Conservation (phyloP, 2,797 vertebrate species). For the Microctenopoma lineatum region DNA sequence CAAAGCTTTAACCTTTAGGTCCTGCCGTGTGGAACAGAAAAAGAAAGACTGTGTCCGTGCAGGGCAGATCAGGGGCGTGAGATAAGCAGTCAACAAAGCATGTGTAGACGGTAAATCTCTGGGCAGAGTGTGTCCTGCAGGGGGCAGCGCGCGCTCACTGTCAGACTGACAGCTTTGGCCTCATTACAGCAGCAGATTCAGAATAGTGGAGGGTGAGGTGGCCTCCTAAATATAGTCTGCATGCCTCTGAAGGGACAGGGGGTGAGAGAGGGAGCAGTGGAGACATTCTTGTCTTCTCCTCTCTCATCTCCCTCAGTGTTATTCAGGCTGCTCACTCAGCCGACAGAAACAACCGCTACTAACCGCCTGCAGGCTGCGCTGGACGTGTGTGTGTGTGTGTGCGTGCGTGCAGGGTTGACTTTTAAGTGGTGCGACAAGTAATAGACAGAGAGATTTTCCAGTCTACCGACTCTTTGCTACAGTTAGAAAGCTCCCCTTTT, state of each 20-base stretch:
- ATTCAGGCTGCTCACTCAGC: constrained; percentile 65
- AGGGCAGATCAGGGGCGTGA: background rate
- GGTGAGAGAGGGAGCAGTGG: background rate
- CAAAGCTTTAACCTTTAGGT: constrained; percentile 10
- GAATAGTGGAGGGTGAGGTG: constrained; percentile 42
- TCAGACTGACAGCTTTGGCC: constrained; percentile 46
- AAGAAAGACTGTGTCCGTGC: constrained; percentile 2
- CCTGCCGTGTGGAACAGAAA: background rate
- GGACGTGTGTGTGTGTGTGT: constrained; percentile 12
- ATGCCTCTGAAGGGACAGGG: constrained; percentile 51
- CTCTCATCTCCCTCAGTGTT: constrained; percentile 52
- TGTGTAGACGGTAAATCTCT: background rate
- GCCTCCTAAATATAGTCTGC: constrained; percentile 73
- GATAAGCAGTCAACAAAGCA: background rate
- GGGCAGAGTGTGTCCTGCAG: constrained; percentile 52
- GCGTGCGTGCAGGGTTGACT: constrained; percentile 10
- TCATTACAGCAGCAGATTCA: constrained; percentile 46
- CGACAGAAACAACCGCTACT: constrained; percentile 1
- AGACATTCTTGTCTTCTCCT: constrained; percentile 46
- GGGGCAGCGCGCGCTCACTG: constrained; percentile 49
- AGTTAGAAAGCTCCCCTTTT: background rate
- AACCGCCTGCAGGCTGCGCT: constrained; percentile 47
- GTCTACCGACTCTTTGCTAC: constrained; percentile 1
- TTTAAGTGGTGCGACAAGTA: constrained; percentile 47
- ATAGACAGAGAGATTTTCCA: constrained; percentile 17